These are phyloP conservation scores for Choloepus hoffmanni DNA, from an alignment of 2,113 vertebrate genomes.

Conservation along the genomic window DNA sequence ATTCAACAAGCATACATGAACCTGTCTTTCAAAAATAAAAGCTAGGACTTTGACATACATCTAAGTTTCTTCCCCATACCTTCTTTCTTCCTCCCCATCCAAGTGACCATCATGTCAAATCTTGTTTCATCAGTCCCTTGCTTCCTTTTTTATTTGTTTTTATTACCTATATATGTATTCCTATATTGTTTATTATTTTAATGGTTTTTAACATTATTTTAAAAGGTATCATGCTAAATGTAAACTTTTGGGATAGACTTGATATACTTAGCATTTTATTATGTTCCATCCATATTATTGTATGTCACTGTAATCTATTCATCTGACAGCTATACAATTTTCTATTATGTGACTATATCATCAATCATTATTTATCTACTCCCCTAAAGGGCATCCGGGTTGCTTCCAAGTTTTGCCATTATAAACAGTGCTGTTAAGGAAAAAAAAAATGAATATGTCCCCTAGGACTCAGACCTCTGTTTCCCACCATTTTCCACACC, in stretches of 20 bases:
- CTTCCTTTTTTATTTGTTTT: not conserved
- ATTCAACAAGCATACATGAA: not conserved
- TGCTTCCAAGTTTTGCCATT: constrained; percentile 41
- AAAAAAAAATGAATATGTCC: not conserved
- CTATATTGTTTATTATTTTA: not conserved
- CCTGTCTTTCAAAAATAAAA: not conserved
- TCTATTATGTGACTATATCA: constrained; percentile 50
- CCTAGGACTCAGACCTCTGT: not conserved
- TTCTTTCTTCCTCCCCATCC: not conserved
- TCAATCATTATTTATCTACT: not conserved
- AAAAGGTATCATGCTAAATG: not conserved
- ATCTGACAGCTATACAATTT: constrained; percentile 66
- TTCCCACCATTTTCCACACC: not conserved
- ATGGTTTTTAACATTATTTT: not conserved
- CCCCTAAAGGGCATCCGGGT: not conserved
- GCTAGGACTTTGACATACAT: not conserved
- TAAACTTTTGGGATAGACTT: not conserved
- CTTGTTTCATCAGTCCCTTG: not conserved
- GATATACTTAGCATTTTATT: not conserved
- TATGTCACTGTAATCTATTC: constrained; percentile 33
- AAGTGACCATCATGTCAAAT: not conserved
- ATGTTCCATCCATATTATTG: not conserved
- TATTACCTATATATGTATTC: not conserved
- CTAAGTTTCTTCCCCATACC: not conserved
- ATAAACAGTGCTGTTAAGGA: constrained; percentile 30